Base-by-base conservation (phyloP, 2,113 vertebrate species). In the Gorsachius goisagi region DNA sequence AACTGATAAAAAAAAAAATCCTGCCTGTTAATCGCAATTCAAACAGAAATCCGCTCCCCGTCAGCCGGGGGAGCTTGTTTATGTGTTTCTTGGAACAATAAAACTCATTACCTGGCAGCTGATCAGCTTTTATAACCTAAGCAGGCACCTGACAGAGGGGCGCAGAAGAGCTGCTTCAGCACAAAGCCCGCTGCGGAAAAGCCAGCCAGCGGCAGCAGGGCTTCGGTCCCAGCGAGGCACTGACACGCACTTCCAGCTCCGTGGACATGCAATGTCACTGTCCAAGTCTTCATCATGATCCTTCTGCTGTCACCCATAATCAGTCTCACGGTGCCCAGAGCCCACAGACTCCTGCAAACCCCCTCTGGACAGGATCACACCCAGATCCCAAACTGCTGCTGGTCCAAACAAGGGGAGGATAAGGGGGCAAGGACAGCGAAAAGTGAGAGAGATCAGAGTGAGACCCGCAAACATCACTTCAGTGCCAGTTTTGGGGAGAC, bases 41-140 rank as follows among this genome's bases (percentile, higher is more conserved):
- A 95, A 95, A 96, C 92, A 97, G 96, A 93, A 97, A 97, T 94
- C 86, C 47, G 63, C 89, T 96, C 95, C 63, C 85, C 1, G 50
- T 88, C 91, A 95, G 91, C 86, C 15, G 9, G 56, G 73, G 76
- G 73, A 90, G 88, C 79, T 95, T 97, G 96, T 95, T 96, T 96
- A 77, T 95, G 92, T 92, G 96, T 80, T 94, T 90, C 67, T 94
- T 94, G 94, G 91, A 97, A 97, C 93, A 97, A 97, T 95, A 85
- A 91, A 97, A 96, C 81, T 88, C 97, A 97, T 96, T 97, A 97
- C 91, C 95, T 95, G 96, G 96, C 95, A 97, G 93, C 76, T 2
- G 89, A 53, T 94, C 90, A 81, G 94, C 92, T 94, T 97, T 97
- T 95, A 66, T 71, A 94, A 78, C 83, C 93, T 76, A 92, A 93